Evolutionary conservation across 1,140 invertebrate genomes (phyloP).

Genomic region (Myzus persicae): DNA sequence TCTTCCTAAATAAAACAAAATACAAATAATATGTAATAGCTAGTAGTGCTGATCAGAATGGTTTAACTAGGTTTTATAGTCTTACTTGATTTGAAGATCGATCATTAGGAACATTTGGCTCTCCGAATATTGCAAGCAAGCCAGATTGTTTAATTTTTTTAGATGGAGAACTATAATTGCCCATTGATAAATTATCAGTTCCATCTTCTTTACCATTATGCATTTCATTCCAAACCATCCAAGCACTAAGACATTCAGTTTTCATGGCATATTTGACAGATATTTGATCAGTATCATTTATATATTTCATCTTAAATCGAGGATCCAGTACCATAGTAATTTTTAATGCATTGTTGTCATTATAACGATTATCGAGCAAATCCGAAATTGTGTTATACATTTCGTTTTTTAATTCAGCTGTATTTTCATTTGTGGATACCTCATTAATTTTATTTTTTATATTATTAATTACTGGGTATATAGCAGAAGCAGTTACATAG

Average conservation of each 20-base stretch:
- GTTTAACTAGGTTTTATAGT: no score
- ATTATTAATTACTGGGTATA: neutral
- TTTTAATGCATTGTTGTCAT: neutral
- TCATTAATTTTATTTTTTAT: neutral
- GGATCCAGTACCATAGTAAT: neutral
- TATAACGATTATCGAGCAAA: neutral
- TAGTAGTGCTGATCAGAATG: no score
- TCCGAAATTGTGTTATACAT: neutral
- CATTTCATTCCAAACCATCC: neutral
- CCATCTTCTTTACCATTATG: neutral
- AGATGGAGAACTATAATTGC: neutral
- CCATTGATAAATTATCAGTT: neutral
- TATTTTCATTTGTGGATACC: neutral
- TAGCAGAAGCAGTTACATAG: neutral
- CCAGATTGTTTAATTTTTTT: neutral
- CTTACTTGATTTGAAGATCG: no score
- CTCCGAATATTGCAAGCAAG: neutral
- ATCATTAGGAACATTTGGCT: neutral
- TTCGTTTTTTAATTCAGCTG: neutral
- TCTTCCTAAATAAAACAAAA: no score
- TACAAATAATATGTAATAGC: no score
- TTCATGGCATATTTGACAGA: neutral
- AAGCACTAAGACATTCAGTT: neutral
- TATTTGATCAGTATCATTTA: neutral
- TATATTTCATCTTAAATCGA: neutral